Evolutionary conservation across 2,797 vertebrate species (phyloP).

Genomic region (Anguilla megastoma): DNA sequence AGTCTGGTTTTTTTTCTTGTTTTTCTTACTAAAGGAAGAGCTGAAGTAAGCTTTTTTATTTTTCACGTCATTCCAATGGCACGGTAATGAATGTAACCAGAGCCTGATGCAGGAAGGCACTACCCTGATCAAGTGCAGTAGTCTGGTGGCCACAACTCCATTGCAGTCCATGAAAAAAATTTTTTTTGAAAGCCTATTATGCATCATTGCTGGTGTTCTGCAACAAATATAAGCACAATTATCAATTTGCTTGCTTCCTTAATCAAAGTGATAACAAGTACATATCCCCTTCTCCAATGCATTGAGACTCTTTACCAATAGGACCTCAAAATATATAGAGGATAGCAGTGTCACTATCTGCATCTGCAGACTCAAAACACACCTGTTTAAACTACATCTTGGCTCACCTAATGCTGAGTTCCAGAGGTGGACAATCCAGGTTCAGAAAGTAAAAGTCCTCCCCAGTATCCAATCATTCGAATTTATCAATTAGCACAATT

Average conservation of each 20-base stretch:
- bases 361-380: neutral
- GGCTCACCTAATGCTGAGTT: neutral
- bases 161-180: neutral
- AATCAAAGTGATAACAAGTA: neutral
- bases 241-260: neutral
- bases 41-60: neutral
- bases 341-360: neutral
- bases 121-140: neutral
- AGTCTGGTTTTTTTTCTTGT: neutral
- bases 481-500: no score
- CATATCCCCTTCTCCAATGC: neutral
- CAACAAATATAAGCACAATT: neutral
- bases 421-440: no score
- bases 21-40: neutral
- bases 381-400: neutral
- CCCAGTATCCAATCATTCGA: no score
- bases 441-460: no score
- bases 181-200: neutral
- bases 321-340: neutral
- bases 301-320: neutral
- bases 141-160: neutral
- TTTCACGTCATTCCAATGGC: neutral
- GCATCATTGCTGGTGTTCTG: neutral
- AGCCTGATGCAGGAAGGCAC: neutral
- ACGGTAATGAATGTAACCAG: neutral